Percentiles rank a stretch among this genome's conserved stretches.
phyloP scores from a whole-genome alignment of 2,888 invertebrate species.

The Octonoba sinensis region DNA sequence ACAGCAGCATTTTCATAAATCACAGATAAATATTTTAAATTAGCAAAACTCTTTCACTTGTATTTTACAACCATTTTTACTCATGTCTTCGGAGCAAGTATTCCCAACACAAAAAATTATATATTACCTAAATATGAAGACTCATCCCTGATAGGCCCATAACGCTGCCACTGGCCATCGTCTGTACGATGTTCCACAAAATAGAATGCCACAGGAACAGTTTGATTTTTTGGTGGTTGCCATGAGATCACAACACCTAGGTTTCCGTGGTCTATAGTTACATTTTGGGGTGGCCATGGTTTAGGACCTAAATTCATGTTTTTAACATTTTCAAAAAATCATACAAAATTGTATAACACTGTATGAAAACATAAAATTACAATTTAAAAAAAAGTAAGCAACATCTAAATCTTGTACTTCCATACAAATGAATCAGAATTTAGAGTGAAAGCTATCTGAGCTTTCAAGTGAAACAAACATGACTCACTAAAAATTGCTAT shows the following conservation, averaged over 20 bases:
- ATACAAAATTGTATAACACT: not conserved
- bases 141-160: conserved; percentile 75
- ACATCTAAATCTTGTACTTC: too few relatives aligned
- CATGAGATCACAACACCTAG: conserved; percentile 91
- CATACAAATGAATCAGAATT: too few relatives aligned
- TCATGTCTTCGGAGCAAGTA: too few relatives aligned
- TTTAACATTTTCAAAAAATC: not conserved
- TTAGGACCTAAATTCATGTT: conserved; percentile 52
- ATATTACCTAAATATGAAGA: conserved; percentile 84
- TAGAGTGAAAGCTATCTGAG: not conserved
- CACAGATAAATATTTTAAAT: too few relatives aligned
- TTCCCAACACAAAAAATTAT: too few relatives aligned
- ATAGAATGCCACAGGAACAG: conserved; percentile 81
- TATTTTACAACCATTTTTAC: too few relatives aligned
- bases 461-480: not conserved
- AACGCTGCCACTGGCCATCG: conserved; percentile 67
- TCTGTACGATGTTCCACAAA: conserved; percentile 92
- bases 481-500: not conserved
- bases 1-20: too few relatives aligned
- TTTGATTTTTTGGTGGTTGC: conserved; percentile 86
- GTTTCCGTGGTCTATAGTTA: conserved; percentile 88
- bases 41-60: too few relatives aligned
- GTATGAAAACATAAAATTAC: not conserved
- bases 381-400: not conserved
- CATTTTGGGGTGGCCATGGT: conserved; percentile 80